Base-by-base conservation (phyloP, 64 coral and sea anemone genomes). In the Exaiptasia diaphana region DNA sequence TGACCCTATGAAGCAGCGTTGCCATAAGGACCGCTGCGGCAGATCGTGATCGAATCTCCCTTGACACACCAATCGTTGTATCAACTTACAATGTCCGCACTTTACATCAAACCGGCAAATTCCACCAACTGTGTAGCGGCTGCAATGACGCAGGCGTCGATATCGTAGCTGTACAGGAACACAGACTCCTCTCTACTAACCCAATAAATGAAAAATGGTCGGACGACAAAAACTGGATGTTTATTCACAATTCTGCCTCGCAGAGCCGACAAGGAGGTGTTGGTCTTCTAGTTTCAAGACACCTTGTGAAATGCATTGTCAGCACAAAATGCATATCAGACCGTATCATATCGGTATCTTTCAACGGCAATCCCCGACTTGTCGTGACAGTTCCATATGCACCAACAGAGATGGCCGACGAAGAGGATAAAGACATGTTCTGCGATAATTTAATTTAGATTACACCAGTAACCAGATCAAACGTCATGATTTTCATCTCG, bases 401-500 rank as follows among this genome's bases (percentile, higher is more conserved):
- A 38, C 55, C 82, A 58, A 85, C 68, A 37, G 38, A 85, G 2
- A 21, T 5, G 0, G 53, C 53, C 53, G 18, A 57, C 53, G 13
- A 57, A 5, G 27, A 57, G 53, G n/a, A 57, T 14, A 0, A 18
- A 18, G 20, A 22, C 25, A 56, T n/a, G 53, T 25, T 57, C 53
- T 0, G n/a, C n/a, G n/a, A n/a, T n/a, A n/a, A n/a, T n/a, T n/a
- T n/a, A n/a, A n/a, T n/a, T n/a, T n/a, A n/a, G 7, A 57, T 18
- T 5, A 6, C 7, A 1, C 20, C 41, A 23, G 48, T 31, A 33
- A 54, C 20, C 72, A 75, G 53, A 36, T 70, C 28, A 65, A 65
- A 32, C 21, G 60, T 5, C 79, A 82, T 70, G 43, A 65, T 21
- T 21, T 82, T 17, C 59, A 82, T 30, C 40, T 82, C 50, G 65